These are phyloP conservation scores for Thera obeliscata DNA, from an alignment of 2,888 invertebrate genomes.

Conservation along the genomic window DNA sequence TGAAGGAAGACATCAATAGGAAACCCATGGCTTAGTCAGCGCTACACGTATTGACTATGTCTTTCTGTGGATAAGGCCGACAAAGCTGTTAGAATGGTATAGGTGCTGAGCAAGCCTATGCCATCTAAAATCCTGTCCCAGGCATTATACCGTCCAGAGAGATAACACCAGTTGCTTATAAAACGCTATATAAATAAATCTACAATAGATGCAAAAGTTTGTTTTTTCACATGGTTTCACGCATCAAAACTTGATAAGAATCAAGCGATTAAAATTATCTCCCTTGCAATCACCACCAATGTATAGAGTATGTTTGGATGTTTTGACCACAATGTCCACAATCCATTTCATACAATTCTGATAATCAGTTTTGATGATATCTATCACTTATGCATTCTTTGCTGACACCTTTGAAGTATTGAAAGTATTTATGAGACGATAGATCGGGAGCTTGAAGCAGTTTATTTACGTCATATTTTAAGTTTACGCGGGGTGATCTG, in stretches of 20 bases:
- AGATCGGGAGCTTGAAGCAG: neutral
- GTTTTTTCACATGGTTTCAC: constrained; percentile 2
- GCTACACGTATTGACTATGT: too few species aligned
- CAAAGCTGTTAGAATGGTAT: too few species aligned
- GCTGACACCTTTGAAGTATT: constrained; percentile 46
- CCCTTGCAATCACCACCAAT: constrained; percentile 41
- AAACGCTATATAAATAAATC: too few species aligned
- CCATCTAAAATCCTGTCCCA: too few species aligned
- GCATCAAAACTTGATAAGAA: constrained; percentile 14
- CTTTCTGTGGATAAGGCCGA: too few species aligned
- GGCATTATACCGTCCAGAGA: too few species aligned
- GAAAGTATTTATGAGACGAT: constrained; percentile 49
- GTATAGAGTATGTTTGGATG: constrained; percentile 53
- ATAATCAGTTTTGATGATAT: constrained; percentile 52
- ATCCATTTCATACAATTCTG: constrained; percentile 50
- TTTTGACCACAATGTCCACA: constrained; percentile 73
- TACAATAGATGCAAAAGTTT: neutral
- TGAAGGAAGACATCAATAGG: too few species aligned
- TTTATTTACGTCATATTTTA: neutral
- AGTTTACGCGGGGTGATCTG: neutral
- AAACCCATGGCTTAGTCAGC: too few species aligned
- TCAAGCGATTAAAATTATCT: constrained; percentile 31
- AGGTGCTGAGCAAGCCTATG: too few species aligned
- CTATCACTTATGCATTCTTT: constrained; percentile 51
- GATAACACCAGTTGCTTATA: too few species aligned